Evolutionary conservation across 2,888 invertebrate genomes (phyloP).

Genomic region (Vesta saturnalis): DNA sequence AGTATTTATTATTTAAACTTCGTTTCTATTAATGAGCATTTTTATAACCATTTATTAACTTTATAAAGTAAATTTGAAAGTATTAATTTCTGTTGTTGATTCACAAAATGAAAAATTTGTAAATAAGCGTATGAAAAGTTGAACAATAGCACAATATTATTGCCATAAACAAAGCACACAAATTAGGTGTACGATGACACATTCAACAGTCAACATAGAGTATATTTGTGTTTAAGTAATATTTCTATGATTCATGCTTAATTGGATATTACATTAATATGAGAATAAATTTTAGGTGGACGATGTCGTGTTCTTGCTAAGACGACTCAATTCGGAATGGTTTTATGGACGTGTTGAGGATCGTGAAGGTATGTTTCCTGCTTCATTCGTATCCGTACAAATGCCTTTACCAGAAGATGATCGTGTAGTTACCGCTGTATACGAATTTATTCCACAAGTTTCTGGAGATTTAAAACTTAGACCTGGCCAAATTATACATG

Average conservation of each 20-base stretch:
- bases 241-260: no score
- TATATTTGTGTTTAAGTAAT: no score
- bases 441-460: slow-evolving; percentile 72
- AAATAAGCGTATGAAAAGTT: no score
- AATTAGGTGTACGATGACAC: no score
- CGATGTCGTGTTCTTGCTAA: slow-evolving; percentile 76
- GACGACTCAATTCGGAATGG: slow-evolving; percentile 83
- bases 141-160: no score
- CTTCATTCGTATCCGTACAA: slow-evolving; percentile 80
- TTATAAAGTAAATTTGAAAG: no score
- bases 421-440: slow-evolving; percentile 73
- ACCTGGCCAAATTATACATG: slow-evolving; percentile 66
- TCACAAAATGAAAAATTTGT: no score
- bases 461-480: slow-evolving; percentile 52
- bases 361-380: slow-evolving; percentile 84
- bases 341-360: slow-evolving; percentile 72
- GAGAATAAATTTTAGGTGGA: slow-evolving; percentile 67
- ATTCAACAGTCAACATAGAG: neutral
- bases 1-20: no score
- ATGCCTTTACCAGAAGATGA: slow-evolving; percentile 69
- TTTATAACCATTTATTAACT: no score
- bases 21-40: no score
- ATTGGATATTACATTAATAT: neutral
- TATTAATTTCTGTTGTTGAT: no score
- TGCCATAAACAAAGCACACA: no score